A percentile compares a stretch with the other conserved stretches of the same genome.
These are phyloP conservation scores for Cryptoblepharus egeriae DNA, from an alignment of 2,797 vertebrate genomes.

Conservation along the genomic window DNA sequence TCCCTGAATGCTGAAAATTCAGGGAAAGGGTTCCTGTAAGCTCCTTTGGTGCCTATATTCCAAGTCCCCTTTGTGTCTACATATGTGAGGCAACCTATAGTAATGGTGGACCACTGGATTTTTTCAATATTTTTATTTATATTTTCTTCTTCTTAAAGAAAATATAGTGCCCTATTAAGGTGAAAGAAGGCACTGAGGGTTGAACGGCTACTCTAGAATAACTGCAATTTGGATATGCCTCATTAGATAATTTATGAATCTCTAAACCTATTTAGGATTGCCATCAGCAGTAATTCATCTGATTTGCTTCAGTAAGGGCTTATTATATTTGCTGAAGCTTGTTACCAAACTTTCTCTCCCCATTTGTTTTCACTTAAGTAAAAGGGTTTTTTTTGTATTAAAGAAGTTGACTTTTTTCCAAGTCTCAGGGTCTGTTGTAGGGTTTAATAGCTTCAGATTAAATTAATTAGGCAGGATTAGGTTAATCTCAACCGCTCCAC, in stretches of 20 bases:
- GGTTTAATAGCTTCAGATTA: neutral
- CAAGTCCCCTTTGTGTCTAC: neutral
- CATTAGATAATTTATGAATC: slow-evolving; percentile 52
- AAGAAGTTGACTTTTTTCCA: neutral
- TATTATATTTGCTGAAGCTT: slow-evolving; percentile 46
- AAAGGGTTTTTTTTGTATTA: slow-evolving; percentile 14
- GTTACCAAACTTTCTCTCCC: slow-evolving; percentile 39
- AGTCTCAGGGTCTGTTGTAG: neutral
- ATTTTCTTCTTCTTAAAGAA: slow-evolving; percentile 17
- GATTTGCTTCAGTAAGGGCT: slow-evolving; percentile 32
- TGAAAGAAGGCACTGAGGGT: slow-evolving; percentile 19
- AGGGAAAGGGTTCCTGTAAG: neutral
- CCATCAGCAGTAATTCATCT: slow-evolving; percentile 42
- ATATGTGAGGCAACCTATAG: neutral
- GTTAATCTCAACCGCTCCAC: neutral
- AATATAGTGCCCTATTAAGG: slow-evolving; percentile 26
- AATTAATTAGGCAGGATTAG: slow-evolving; percentile 6
- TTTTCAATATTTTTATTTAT: slow-evolving; percentile 12
- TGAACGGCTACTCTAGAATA: slow-evolving; percentile 19
- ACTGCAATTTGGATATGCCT: slow-evolving; percentile 34
- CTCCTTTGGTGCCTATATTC: neutral
- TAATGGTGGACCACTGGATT: neutral
- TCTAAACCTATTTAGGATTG: slow-evolving; percentile 40
- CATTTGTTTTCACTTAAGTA: slow-evolving; percentile 27
- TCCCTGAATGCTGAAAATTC: neutral